Percentiles rank a stretch among this genome's conserved stretches.
Evolutionary conservation across 2,797 vertebrate species (phyloP).

Genomic region (Poecile montanus): DNA sequence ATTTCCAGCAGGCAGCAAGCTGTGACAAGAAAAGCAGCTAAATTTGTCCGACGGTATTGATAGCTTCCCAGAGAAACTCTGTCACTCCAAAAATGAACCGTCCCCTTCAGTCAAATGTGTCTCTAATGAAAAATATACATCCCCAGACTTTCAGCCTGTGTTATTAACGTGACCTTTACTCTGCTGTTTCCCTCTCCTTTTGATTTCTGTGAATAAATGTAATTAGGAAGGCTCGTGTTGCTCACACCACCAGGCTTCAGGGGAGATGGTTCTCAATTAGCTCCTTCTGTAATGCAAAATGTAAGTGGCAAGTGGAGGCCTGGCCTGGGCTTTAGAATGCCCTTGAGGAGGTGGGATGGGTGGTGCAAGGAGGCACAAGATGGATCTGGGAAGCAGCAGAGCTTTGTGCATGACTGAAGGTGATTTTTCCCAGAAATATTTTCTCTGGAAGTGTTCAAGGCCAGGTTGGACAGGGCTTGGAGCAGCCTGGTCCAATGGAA

Average conservation of each 20-base stretch:
- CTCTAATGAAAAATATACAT: constrained; percentile 66
- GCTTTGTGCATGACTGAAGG: neutral
- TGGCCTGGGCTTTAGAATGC: neutral
- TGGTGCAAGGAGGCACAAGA: neutral
- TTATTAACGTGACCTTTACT: constrained; percentile 82
- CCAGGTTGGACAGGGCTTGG: neutral
- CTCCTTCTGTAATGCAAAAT: constrained; percentile 72
- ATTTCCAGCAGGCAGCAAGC: constrained; percentile 43
- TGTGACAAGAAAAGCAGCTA: constrained; percentile 55
- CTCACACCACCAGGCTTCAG: constrained; percentile 57
- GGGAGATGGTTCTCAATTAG: constrained; percentile 81
- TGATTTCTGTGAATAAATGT: constrained; percentile 83
- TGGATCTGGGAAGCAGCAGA: neutral
- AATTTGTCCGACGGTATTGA: neutral
- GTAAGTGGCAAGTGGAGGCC: neutral
- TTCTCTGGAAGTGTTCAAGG: neutral
- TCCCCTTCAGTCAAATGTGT: constrained; percentile 67
- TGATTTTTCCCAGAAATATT: neutral
- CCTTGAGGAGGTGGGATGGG: neutral
- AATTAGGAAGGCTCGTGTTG: constrained; percentile 71
- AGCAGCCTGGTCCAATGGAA: neutral
- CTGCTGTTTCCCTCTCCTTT: constrained; percentile 73
- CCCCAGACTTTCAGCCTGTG: constrained; percentile 53
- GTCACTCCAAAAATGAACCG: constrained; percentile 17
- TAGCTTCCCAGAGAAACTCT: constrained; percentile 33